Base-by-base conservation (phyloP, 1,140 invertebrate genomes). In the Copidosoma floridanum region DNA sequence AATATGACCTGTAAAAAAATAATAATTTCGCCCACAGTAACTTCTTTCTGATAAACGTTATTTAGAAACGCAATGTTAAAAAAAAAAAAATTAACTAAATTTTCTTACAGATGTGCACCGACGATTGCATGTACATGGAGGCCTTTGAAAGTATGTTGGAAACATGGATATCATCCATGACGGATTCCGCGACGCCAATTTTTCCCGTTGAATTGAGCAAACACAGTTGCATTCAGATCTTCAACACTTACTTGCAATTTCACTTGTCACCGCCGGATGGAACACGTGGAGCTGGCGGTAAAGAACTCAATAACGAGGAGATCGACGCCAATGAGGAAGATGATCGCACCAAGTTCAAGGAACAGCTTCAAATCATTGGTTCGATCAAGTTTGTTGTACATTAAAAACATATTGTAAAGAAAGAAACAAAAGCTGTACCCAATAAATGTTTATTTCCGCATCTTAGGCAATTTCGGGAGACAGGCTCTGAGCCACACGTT, bases 251-350 rank as follows among this genome's bases (percentile, higher is more conserved):
- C 72, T 68, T 95, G n/a, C 86, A 89, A 67, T 89, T 86, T 67
- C 89, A 94, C 78, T 77, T 95, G 48, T 86, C 88, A 27, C 85
- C 90, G 12, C 93, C 92, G 1, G 89, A 94, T 74, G 93, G 93
- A 10, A 85, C 82, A 44, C 83, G 91, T 57, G 73, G 72, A 23
- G n/a, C 41, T 2, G 59, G 63, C 5, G 50, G 60, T 67, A 83
- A 78, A 40, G 81, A 84, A 67, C 65, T 73, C 53, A 68, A 79
- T 23, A 74, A 80, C 12, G 84, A 86, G 61, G 86, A 89, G 64
- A 82, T 87, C 50, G 85, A 89, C 67, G 86, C 87, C 63, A 78
- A 78, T 20, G 89, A 91, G 71, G 88, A 90, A 68, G 82, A 85
- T 70, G 90, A 92, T 72, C 75, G 85, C 58, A 83, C 83, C 6